phyloP scores from a whole-genome alignment of 2,888 invertebrate genomes.

The Altica lythri region DNA sequence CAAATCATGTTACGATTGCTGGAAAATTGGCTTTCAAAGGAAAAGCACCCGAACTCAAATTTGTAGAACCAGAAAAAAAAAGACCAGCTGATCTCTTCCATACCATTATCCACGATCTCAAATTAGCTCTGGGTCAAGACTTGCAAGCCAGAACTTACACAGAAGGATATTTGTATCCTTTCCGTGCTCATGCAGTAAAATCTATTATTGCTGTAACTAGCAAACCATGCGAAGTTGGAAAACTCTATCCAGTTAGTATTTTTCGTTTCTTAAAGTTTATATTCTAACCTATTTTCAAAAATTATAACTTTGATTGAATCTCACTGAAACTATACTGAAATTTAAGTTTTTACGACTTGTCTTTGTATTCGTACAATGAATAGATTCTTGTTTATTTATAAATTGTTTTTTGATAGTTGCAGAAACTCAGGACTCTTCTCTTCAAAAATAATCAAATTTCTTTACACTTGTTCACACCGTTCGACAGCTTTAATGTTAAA shows the following conservation, averaged over 20 bases:
- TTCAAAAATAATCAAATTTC: slow-evolving; percentile 65
- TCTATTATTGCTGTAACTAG: slow-evolving; percentile 71
- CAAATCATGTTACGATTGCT: slow-evolving; percentile 63
- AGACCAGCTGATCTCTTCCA: slow-evolving; percentile 40
- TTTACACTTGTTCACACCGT: slow-evolving; percentile 66
- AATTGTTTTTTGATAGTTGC: slow-evolving; percentile 42
- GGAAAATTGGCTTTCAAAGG: slow-evolving; percentile 57
- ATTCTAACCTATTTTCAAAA: no score
- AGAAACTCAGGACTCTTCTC: slow-evolving; percentile 47
- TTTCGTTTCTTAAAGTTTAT: no score
- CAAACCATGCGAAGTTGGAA: slow-evolving; percentile 63
- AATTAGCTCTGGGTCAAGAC: slow-evolving; percentile 45
- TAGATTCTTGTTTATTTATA: no score
- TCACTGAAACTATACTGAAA: no score
- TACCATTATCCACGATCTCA: slow-evolving; percentile 49
- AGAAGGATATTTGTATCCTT: slow-evolving; percentile 70
- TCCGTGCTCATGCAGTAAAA: slow-evolving; percentile 77
- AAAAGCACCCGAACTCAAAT: slow-evolving; percentile 57
- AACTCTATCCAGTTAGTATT: slow-evolving; percentile 62
- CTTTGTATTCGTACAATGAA: no score
- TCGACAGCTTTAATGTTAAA: slow-evolving; percentile 61
- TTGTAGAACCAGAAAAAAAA: slow-evolving; percentile 45
- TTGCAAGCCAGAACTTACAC: slow-evolving; percentile 62
- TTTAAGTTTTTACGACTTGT: no score
- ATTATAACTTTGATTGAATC: no score